Evolutionary conservation across 53 echinoderm and acorn worm genomes (phyloP), one percentile per base, ranked within the genome.

Genomic region (Paracentrotus lividus): DNA sequence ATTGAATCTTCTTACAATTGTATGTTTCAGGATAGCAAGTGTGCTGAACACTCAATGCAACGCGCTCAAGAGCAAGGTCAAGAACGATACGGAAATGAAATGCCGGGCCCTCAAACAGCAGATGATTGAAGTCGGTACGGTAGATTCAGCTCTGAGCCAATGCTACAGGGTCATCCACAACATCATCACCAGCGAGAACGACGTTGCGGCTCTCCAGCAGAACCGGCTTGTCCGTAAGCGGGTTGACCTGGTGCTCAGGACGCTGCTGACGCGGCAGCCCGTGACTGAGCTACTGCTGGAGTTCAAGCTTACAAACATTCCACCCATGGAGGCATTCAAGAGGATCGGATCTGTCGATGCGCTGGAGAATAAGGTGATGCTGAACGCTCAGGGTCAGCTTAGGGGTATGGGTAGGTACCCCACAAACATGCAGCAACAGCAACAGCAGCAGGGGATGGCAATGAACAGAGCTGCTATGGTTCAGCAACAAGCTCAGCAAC

Each of bases 111-210:
- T 98, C 14, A 95, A 95, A 47, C 93, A 94, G 44, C 99, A 98
- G 81, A 61, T 91, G 59, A 78, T 94, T 5, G 99, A 98, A 88
- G 96, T 96, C 1, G 93, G 91, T 26, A 93, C 93, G n/a, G 87
- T 97, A 27, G 97, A 97, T 75, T 95, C 95, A 42, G 93, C 95
- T 20, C 88, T 98, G 40, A 86, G 94, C 65, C 96, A 96, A 43
- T 97, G 96, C 44, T 88, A 90, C 34, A 92, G 94, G 44, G 96
- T 97, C 93, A 96, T 97, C 34, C 85, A 95, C 43, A 81, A 65
- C 23, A 93, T 95, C 45, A 88, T 96, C 14, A 85, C 58, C 44
- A 93, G 95, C 21, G 94, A 91, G 5, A 98, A 97, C 86, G 93
- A 97, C 72, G 95, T 96, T 9, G 99, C 99, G 1, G 93, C 92